Evolutionary conservation across 2,888 invertebrate species (phyloP).

Genomic region (Tenthredo mesomela): DNA sequence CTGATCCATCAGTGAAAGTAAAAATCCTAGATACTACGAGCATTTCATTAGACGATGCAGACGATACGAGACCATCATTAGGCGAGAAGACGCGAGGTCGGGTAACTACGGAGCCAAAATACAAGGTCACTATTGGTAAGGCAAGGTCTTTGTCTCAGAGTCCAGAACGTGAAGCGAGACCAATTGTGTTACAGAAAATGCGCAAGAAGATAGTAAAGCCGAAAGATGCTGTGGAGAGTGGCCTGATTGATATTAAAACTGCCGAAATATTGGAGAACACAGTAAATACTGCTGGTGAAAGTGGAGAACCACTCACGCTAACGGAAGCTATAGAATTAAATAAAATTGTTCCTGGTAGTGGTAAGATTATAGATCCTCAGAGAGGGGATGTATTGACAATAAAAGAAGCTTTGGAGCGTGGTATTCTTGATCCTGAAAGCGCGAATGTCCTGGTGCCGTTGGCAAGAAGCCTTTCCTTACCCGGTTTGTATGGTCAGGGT

Average conservation of each 20-base stretch:
- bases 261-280: conserved; percentile 86
- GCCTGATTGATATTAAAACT: conserved; percentile 89
- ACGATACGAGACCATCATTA: conserved; percentile 77
- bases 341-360: conserved; percentile 86
- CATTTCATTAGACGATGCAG: conserved; percentile 68
- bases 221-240: conserved; percentile 88
- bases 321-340: conserved; percentile 87
- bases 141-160: conserved; percentile 81
- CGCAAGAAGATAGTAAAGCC: conserved; percentile 88
- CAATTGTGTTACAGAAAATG: conserved; percentile 88
- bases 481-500: conserved; percentile 92
- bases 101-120: conserved; percentile 84
- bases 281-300: conserved; percentile 83
- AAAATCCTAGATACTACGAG: conserved; percentile 53
- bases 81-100: conserved; percentile 82
- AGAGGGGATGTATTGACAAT: conserved; percentile 90
- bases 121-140: conserved; percentile 83
- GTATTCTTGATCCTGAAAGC: conserved; percentile 88
- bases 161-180: conserved; percentile 84
- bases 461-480: conserved; percentile 89
- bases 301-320: conserved; percentile 83
- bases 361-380: conserved; percentile 91
- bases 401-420: conserved; percentile 90
- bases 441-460: conserved; percentile 89
- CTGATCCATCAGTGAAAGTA: conserved; percentile 54